phyloP scores from a whole-genome alignment of 2,113 vertebrate species.

The Saccopteryx bilineata region DNA sequence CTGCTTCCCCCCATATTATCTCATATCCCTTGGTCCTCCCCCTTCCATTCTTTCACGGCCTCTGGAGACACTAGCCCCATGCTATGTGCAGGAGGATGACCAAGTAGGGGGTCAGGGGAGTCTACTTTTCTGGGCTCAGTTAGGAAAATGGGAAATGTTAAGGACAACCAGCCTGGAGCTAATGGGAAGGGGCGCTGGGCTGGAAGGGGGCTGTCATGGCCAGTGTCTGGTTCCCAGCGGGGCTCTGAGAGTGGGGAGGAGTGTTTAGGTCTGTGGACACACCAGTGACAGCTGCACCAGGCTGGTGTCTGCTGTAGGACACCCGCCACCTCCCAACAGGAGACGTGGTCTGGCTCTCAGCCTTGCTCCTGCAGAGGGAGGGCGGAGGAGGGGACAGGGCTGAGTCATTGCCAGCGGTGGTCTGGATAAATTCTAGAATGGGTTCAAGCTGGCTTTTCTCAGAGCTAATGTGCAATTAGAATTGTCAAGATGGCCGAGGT shows the following conservation, averaged over 20 bases:
- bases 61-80: background rate
- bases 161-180: background rate
- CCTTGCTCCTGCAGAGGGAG: background rate
- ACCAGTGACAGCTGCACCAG: background rate
- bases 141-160: background rate
- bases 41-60: background rate
- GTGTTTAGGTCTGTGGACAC: background rate
- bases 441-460: background rate
- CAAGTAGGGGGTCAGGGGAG: background rate
- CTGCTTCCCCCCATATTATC: background rate
- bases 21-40: background rate
- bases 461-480: background rate
- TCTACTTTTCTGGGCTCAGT: background rate
- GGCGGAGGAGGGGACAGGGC: background rate
- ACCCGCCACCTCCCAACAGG: background rate
- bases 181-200: background rate
- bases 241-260: background rate
- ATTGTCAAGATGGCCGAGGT: background rate
- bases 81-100: background rate
- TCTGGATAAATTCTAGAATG: background rate
- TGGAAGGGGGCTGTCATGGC: background rate
- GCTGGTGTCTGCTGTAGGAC: background rate
- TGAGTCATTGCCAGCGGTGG: background rate
- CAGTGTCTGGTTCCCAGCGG: background rate
- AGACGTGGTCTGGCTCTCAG: background rate